phyloP scores from a whole-genome alignment of 2,113 vertebrate species.

The Arenaria interpres region DNA sequence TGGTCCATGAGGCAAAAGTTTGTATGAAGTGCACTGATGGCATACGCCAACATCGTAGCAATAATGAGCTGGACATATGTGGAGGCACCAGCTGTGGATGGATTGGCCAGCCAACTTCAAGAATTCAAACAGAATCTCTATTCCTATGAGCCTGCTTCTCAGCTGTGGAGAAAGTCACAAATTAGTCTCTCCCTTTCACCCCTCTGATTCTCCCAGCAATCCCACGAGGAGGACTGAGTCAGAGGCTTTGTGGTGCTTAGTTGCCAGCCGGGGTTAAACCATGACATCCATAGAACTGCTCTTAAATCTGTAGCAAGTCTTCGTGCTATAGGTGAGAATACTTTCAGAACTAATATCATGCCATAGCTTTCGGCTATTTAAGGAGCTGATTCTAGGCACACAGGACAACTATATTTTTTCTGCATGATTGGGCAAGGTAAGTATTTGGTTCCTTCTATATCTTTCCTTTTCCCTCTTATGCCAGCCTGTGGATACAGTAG shows the following conservation, averaged over 20 bases:
- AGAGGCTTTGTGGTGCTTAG: neutral
- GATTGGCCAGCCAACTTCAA: neutral
- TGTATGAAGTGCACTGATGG: fast-evolving
- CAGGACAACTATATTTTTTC: neutral
- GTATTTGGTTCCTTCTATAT: neutral
- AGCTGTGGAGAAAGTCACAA: neutral
- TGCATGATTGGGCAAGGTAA: neutral
- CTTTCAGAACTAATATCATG: neutral
- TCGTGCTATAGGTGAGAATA: neutral
- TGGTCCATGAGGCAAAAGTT: neutral
- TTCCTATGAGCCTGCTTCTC: neutral
- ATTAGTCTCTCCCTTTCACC: neutral
- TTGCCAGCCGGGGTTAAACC: neutral
- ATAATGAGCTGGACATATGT: neutral
- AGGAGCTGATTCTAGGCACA: neutral
- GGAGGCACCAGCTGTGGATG: neutral
- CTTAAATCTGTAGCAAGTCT: neutral
- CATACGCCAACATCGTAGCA: too few relatives aligned
- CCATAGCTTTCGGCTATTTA: neutral
- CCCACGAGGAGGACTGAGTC: fast-evolving
- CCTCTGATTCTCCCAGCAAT: neutral
- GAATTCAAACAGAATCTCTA: neutral
- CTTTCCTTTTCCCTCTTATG: neutral
- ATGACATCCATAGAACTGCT: neutral
- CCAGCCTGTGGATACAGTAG: neutral